These are phyloP conservation scores for Pseudoips prasinana DNA, from an alignment of 2,888 invertebrate genomes.

Conservation along the genomic window DNA sequence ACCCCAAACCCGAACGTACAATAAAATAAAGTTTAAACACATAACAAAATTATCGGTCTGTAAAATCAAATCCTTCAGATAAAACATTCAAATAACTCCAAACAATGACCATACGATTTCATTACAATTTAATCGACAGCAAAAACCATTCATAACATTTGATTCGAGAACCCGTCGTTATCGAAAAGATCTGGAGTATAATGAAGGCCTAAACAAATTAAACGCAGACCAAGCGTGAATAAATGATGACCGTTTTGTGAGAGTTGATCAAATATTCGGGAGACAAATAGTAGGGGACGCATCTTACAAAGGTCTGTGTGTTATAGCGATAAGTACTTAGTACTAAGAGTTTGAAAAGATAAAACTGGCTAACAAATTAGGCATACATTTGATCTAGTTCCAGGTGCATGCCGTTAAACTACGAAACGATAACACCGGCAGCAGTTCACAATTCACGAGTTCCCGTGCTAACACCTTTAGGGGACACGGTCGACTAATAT, in stretches of 20 bases:
- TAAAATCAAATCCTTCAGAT: conserved; percentile 8
- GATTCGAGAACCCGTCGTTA: conserved; percentile 29
- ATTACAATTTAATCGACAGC: conserved; percentile 17
- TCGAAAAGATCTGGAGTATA: conserved; percentile 19
- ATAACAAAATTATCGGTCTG: too few relatives aligned
- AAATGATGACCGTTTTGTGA: conserved; percentile 37
- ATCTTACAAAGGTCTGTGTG: not conserved
- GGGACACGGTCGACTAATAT: too few relatives aligned
- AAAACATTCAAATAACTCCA: conserved; percentile 5
- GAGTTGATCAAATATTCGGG: conserved; percentile 36
- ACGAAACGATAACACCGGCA: too few relatives aligned
- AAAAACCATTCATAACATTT: conserved; percentile 24
- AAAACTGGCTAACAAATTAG: too few relatives aligned
- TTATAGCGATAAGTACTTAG: too few relatives aligned
- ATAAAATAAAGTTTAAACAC: too few relatives aligned
- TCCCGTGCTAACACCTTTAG: too few relatives aligned
- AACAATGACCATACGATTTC: conserved; percentile 20
- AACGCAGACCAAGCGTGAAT: conserved; percentile 34
- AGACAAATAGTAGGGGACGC: conserved; percentile 23
- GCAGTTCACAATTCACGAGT: too few relatives aligned
- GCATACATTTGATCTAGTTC: too few relatives aligned
- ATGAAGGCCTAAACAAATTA: conserved; percentile 40
- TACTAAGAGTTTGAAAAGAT: too few relatives aligned
- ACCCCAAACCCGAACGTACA: too few relatives aligned
- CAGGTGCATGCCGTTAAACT: too few relatives aligned